Percentiles rank a stretch among this genome's conserved stretches.
Evolutionary conservation across 2,797 vertebrate genomes (phyloP).

Genomic region (Falco concolor): DNA sequence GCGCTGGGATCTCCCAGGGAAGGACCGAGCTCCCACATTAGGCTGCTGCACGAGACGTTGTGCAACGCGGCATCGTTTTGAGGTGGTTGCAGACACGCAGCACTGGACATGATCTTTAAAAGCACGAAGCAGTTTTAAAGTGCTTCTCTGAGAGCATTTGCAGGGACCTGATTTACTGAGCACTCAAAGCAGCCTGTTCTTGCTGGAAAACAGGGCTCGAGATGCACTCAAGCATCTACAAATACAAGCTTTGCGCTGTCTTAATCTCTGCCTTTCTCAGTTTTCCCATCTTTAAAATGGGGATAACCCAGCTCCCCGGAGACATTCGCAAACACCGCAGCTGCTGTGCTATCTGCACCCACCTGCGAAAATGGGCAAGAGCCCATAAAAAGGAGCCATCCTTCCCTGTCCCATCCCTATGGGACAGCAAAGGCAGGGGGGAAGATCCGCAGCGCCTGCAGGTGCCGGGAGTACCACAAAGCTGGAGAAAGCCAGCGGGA

Average conservation of each 20-base stretch:
- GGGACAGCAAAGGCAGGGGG: background rate
- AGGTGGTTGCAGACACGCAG: background rate
- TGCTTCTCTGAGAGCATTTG: slow-evolving; percentile 1
- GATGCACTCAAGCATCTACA: background rate
- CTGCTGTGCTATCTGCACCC: background rate
- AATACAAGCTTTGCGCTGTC: background rate
- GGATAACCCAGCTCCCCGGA: background rate
- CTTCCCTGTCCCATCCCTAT: rapidly evolving
- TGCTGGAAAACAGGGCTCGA: background rate
- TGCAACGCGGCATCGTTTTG: rapidly evolving
- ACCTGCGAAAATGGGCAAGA: background rate
- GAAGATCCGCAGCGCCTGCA: background rate
- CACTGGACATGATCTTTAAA: background rate
- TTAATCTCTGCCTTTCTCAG: background rate
- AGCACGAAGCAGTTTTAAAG: background rate
- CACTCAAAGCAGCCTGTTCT: background rate
- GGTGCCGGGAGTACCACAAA: background rate
- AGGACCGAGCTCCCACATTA: background rate
- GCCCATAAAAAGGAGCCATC: background rate
- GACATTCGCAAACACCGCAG: background rate
- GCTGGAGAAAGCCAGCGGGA: background rate
- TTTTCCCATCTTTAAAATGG: background rate
- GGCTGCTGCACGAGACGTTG: rapidly evolving
- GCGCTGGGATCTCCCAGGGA: background rate
- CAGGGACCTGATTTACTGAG: slow-evolving; percentile 24